Conservation (phyloP, 1,140 invertebrate species). For the Venturia canescens region DNA sequence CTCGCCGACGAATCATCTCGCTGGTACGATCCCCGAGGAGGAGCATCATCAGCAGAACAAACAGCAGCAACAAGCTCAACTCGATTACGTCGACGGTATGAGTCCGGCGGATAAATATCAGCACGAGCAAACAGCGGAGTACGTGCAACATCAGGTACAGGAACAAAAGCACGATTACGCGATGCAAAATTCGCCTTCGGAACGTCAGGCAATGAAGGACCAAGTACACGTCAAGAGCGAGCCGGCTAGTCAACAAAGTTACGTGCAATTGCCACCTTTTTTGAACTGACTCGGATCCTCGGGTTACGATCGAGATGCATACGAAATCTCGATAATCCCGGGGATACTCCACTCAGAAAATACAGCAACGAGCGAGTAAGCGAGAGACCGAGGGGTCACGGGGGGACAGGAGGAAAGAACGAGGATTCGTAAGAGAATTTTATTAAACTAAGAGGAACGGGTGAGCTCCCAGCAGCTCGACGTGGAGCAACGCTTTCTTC, state of each 20-base stretch:
- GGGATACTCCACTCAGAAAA: background rate
- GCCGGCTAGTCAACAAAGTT: slow-evolving; percentile 79
- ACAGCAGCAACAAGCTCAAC: slow-evolving; percentile 65
- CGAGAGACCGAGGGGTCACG: background rate
- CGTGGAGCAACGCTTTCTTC: too few species aligned
- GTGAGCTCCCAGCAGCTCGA: too few species aligned
- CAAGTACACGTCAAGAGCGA: slow-evolving; percentile 80
- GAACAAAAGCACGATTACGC: slow-evolving; percentile 77
- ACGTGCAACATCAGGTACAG: slow-evolving; percentile 72
- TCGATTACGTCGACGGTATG: slow-evolving; percentile 70
- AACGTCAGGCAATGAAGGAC: slow-evolving; percentile 77
- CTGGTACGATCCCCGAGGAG: slow-evolving; percentile 76
- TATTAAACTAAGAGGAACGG: too few species aligned
- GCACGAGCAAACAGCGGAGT: slow-evolving; percentile 77
- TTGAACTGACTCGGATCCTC: slow-evolving; percentile 81
- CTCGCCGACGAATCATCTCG: slow-evolving; percentile 79
- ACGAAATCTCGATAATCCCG: slow-evolving; percentile 22
- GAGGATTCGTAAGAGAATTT: background rate
- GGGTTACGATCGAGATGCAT: slow-evolving; percentile 55
- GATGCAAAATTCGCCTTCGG: slow-evolving; percentile 74
- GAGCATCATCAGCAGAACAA: slow-evolving; percentile 71
- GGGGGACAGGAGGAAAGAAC: background rate
- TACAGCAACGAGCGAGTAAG: background rate
- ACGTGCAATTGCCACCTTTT: slow-evolving; percentile 86
- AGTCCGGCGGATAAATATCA: slow-evolving; percentile 79